Conservation (phyloP, 64 coral and sea anemone species). For the Platygyra sinensis region DNA sequence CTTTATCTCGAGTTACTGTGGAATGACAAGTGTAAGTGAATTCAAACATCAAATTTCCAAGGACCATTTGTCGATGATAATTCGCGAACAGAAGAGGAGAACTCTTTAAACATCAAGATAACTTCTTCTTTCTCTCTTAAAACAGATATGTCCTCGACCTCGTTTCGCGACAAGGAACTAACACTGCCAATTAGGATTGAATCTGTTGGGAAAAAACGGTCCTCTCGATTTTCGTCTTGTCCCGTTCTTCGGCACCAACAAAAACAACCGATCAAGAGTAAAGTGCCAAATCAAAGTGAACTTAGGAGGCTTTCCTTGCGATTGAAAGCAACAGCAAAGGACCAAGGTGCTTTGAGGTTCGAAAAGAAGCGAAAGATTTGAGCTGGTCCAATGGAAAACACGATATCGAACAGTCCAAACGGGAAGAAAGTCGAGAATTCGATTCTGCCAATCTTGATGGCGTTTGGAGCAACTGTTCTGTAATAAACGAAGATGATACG, state of each 20-base stretch:
- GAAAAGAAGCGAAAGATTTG: not conserved
- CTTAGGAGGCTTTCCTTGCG: not conserved
- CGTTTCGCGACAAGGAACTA: not conserved
- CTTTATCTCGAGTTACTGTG: too few species aligned
- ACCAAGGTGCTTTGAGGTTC: not conserved
- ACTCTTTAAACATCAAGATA: not conserved
- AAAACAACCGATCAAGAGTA: not conserved
- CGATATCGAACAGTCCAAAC: too few species aligned
- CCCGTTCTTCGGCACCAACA: not conserved
- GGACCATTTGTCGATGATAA: not conserved
- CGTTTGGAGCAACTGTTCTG: not conserved
- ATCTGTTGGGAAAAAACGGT: not conserved
- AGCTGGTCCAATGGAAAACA: not conserved
- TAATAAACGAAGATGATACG: not conserved
- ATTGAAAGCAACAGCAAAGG: not conserved
- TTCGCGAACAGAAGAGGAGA: not conserved
- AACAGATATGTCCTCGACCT: not conserved
- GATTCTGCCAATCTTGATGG: not conserved
- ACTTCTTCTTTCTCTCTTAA: constrained; percentile 15
- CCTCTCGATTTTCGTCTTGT: not conserved
- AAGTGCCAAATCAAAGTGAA: not conserved
- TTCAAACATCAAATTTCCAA: not conserved
- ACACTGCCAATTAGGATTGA: not conserved
- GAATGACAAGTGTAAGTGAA: too few species aligned
- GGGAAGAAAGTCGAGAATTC: not conserved